Evolutionary conservation across 2,797 vertebrate species (phyloP), one percentile per base, ranked within the genome.

Genomic region (Meriones psammophilus): DNA sequence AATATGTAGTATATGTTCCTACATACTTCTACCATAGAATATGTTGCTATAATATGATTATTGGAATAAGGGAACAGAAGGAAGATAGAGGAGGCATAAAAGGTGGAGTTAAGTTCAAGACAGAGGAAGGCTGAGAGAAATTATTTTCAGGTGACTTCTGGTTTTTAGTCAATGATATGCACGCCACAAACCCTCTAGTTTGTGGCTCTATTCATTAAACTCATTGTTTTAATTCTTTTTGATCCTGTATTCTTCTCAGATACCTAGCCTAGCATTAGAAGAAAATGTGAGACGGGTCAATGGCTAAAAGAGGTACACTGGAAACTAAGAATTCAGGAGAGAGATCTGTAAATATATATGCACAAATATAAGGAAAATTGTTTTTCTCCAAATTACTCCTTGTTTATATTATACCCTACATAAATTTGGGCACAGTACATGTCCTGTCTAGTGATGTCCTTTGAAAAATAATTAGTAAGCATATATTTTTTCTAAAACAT

Each of bases 401-500:
- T 28, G 33, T 28, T 94, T 54, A 89, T 86, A 79, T 76, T 79
- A 46, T 5, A 92, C 84, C n/a, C n/a, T 10, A 77, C 88, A 85
- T 30, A 81, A 71, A 71, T 46, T 66, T 36, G 79, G 2, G 36
- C 24, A 88, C 30, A 79, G 3, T 60, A 93, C 13, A 50, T 79
- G 33, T 58, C 54, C 17, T 92, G 76, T 20, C 50, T 80, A 74
- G 68, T 74, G 39, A 83, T 71, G 71, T 22, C 66, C 26, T 89
- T 73, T 85, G 24, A 94, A 88, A 8, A 60, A 39, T 71, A 89
- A 56, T 94, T 9, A 2, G 76, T 50, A n/a, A 96, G 88, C 12
- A 77, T 13, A 46, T 6, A 69, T 15, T 68, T 71, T 71, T 42
- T 58, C 26, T 74, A 78, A 85, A 78, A 64, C 42, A 68, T 81